Percentiles rank a stretch among this genome's conserved stretches.
Evolutionary conservation across 2,113 vertebrate species (phyloP).

Genomic region (Lynx canadensis): DNA sequence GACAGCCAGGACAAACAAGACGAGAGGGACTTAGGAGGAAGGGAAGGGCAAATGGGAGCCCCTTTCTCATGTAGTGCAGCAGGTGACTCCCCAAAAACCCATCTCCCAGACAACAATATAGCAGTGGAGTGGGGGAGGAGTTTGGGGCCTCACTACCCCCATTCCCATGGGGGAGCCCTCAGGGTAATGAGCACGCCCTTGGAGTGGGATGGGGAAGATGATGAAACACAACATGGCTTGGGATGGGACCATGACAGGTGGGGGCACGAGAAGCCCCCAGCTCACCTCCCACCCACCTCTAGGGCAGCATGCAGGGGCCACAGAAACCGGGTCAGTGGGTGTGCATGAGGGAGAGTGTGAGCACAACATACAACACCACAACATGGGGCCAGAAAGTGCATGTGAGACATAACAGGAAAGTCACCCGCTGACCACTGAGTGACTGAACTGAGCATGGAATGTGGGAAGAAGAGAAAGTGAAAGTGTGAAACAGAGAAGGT

Average conservation of each 20-base stretch:
- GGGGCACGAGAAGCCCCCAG: neutral
- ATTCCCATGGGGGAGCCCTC: slow-evolving; percentile 40
- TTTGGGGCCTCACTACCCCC: slow-evolving; percentile 10
- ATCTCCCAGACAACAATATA: slow-evolving; percentile 51
- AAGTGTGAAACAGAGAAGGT: neutral
- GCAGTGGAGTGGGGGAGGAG: neutral
- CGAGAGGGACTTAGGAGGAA: slow-evolving; percentile 34
- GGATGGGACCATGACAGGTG: neutral
- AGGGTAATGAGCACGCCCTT: slow-evolving; percentile 17
- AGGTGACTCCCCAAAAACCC: slow-evolving; percentile 49
- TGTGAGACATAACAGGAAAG: neutral
- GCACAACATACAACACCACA: neutral
- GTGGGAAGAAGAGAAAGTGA: neutral
- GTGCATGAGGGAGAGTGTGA: neutral
- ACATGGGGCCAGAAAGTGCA: neutral
- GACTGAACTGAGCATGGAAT: neutral
- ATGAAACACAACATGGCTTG: neutral
- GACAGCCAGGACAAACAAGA: slow-evolving; percentile 69
- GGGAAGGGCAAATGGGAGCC: slow-evolving; percentile 36
- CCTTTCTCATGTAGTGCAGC: slow-evolving; percentile 66
- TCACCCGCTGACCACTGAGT: neutral
- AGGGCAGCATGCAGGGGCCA: slow-evolving; percentile 74
- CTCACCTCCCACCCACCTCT: slow-evolving; percentile 54
- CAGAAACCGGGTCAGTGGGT: slow-evolving; percentile 40
- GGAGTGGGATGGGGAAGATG: neutral